Evolutionary conservation across 2,113 vertebrate genomes (phyloP).

Genomic region (Corvus moneduloides): DNA sequence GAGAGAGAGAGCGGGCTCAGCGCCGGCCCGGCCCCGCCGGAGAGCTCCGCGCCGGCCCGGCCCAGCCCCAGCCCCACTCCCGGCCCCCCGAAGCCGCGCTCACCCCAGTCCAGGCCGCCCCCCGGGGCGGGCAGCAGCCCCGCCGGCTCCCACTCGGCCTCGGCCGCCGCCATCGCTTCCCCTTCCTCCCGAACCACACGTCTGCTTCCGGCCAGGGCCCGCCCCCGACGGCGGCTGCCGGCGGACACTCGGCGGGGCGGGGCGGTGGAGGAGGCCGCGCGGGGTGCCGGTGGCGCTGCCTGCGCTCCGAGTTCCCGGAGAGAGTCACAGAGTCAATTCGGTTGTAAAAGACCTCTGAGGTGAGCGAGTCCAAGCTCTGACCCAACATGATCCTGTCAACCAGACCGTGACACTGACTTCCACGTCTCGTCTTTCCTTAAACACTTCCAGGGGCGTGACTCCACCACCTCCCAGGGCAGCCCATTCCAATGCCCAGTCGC

Average conservation of each 20-base stretch:
- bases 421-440: not conserved
- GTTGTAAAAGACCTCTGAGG: not conserved
- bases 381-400: not conserved
- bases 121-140: not conserved
- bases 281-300: accelerated
- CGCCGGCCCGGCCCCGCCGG: not conserved
- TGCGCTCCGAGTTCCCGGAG: accelerated
- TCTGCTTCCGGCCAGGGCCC: not conserved
- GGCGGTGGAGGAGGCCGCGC: accelerated
- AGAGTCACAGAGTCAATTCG: accelerated
- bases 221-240: not conserved
- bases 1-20: not conserved
- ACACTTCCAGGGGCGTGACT: not conserved
- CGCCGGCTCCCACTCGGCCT: not conserved
- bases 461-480: not conserved
- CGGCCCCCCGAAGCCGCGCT: not conserved
- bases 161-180: constrained; percentile 8
- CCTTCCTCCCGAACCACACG: constrained; percentile 6
- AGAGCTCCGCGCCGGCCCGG: not conserved
- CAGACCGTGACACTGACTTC: not conserved
- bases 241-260: accelerated
- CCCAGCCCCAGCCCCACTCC: not conserved
- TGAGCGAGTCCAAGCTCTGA: not conserved
- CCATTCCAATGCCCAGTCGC: too few relatives aligned
- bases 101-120: constrained; percentile 45